Evolutionary conservation across 2,888 invertebrate genomes (phyloP), one percentile per base, ranked within the genome.

Genomic region (Thera britannica): DNA sequence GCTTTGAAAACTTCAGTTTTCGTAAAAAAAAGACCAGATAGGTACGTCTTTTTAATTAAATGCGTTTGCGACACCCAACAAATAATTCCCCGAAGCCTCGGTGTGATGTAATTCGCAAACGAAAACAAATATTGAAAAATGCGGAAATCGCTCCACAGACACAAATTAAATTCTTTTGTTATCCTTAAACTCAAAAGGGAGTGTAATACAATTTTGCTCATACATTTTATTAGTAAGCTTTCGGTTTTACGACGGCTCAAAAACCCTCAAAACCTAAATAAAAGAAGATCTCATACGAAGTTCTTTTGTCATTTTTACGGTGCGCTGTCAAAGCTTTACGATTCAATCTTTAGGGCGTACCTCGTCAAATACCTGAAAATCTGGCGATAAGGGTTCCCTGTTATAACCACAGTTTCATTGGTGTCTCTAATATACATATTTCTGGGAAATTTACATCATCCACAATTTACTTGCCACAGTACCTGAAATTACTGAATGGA

Each of bases 271-370:
- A 87, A 83, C 86, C 83, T 85, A 87, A 90, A 90, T 90, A 87
- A 91, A 89, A 85, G 85, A 83, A 81, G 84, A 87, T 86, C 86
- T 89, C 89, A 87, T 91, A 89, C 84, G 84, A 77, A 86, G 84
- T 84, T 80, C 83, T 80, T 90, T 90, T 90, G 89, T 88, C 84
- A 87, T 84, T 88, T 90, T 90, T 90, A 91, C 88, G 90, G 88
- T 83, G 78, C 83, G 83, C 83, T 85, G 87, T 89, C 86, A 90
- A 88, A 84, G 86, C 82, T 87, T 90, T 90, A 91, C 86, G 90
- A 86, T 87, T 88, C 84, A 80, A 85, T 87, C 83, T 85, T 85
- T 83, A 74, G 70, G 73, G 74, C 65, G 77, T 72, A 73, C 70
- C 72, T 70, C 68, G 67, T 71, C 75, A 79, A 80, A 81, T 80